Evolutionary conservation across 2,888 invertebrate genomes (phyloP), one percentile per base, ranked within the genome.

Genomic region (Azorinus chamasolen): DNA sequence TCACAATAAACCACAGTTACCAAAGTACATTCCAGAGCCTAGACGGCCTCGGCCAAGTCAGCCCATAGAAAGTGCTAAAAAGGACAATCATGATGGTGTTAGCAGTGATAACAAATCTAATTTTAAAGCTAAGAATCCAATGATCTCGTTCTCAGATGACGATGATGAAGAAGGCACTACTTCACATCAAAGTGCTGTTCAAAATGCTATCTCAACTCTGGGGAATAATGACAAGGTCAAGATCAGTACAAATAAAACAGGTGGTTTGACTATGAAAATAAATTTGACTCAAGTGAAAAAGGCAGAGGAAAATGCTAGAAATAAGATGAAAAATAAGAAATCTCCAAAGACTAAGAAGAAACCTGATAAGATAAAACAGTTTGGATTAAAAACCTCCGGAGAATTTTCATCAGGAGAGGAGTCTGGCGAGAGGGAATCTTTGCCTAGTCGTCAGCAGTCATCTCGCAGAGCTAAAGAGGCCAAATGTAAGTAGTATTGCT

Each of bases 11-110:
- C 91, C 92, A 39, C 86, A 87, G 79, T 72, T 91, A 73, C 91
- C 92, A 53, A 92, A 92, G 66, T 91, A 92, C 78, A 88, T 90
- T 53, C 92, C 91, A 4, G 91, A 91, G 63, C 88, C 90, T 1
- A 85, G 81, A 12, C 71, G 88, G 25, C 87, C 86, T n/a, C 62
- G 54, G n/a, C 58, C 43, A 6, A 45, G 46, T 39, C 51, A 24
- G 45, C 62, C 20, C 43, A 41, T 25, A 16, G 25, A 37, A 10
- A 63, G 58, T n/a, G 51, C 46, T 24, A 41, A 48, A 16, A 48
- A 32, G 18, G 39, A 24, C 16, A 27, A 18, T 2, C 12, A 32
- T 20, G 45, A 58, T 48, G 27, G 32, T 32, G 14, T 12, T 6
- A 46, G 48, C 37, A 46, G 32, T 14, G 32, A 32, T 6, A 32